phyloP scores from a whole-genome alignment of 1,140 invertebrate genomes.

The Procambarus clarkii region DNA sequence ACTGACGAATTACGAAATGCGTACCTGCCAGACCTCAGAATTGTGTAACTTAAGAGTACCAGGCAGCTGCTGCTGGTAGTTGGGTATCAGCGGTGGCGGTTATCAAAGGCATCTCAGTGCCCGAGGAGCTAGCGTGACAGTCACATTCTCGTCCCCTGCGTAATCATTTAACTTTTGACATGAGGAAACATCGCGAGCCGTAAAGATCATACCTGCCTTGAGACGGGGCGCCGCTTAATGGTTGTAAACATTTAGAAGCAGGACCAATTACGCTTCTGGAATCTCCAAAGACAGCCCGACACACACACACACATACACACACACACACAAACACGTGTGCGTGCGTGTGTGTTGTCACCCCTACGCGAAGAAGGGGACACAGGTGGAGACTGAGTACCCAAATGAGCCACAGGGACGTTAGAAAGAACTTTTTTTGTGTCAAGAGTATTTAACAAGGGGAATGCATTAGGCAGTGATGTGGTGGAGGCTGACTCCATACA shows the following conservation, averaged over 20 bases:
- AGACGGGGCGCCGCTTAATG: neutral
- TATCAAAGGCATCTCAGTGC: conserved; percentile 21
- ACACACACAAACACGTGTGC: conserved; percentile 21
- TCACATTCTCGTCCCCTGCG: conserved; percentile 29
- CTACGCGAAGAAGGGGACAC: no score
- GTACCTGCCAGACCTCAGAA: conserved; percentile 50
- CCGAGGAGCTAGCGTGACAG: conserved; percentile 16
- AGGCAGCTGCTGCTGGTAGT: neutral
- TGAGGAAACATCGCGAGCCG: conserved; percentile 5
- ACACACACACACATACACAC: conserved; percentile 40
- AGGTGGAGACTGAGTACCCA: no score
- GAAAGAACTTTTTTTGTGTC: no score
- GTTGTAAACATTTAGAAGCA: neutral
- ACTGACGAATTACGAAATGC: conserved; percentile 54
- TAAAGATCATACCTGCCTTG: conserved; percentile 16
- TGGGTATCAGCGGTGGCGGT: neutral
- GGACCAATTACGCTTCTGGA: neutral
- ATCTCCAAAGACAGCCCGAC: neutral
- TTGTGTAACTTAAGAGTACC: conserved; percentile 34
- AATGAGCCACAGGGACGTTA: no score
- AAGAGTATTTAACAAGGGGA: no score
- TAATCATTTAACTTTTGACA: conserved; percentile 37
- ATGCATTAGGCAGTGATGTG: no score
- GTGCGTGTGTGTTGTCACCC: no score
- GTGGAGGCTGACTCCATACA: no score